Base-by-base conservation (phyloP, 2,888 invertebrate species). In the Brachyptera risi region DNA sequence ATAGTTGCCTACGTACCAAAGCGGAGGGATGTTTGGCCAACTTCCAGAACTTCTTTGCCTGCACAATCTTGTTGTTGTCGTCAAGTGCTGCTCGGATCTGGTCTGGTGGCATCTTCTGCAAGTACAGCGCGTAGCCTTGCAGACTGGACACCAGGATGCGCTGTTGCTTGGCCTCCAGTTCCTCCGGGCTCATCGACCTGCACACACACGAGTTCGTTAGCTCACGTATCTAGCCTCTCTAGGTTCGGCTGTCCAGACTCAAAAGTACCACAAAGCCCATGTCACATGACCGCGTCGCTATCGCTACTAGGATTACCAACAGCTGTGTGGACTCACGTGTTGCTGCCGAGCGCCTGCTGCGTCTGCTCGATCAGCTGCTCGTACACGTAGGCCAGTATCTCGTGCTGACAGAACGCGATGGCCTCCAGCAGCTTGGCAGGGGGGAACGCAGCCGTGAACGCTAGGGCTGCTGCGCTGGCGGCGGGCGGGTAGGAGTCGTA, bases 401-500 rank as follows among this genome's bases (percentile, higher is more conserved):
- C 94, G 42, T 80, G 79, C 71, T 90, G 90, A 73, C 93, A 95
- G 77, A 89, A 92, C 3, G 84, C 73, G 56, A 94, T 81, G 9
- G 90, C 94, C 71, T 91, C 90, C 1, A 83, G 80, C 56, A 89
- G 78, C 76, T 94, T 95, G 51, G 80, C 82, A 5, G 83, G 44
- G 2, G 54, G 37, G 19, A 54, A 54, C 37, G 54, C 54, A 71
- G 81, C 83, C 68, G 79, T 78, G 67, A 92, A 90, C 3, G 88
- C 83, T 66, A 78, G 75, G 35, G 74, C 76, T 1, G 92, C 92
- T 62, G 85, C 83, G 66, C 83, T 82, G 4, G 91, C 87, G 17
- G 92, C 92, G 9, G 93, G 92, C 38, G 90, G 86, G 76, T 92
- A 90, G 11, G 86, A 86, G 74, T 96, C 96, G 77, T 87, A 87